Evolutionary conservation across 2,888 invertebrate species (phyloP).

Genomic region (Daptonema setosum): DNA sequence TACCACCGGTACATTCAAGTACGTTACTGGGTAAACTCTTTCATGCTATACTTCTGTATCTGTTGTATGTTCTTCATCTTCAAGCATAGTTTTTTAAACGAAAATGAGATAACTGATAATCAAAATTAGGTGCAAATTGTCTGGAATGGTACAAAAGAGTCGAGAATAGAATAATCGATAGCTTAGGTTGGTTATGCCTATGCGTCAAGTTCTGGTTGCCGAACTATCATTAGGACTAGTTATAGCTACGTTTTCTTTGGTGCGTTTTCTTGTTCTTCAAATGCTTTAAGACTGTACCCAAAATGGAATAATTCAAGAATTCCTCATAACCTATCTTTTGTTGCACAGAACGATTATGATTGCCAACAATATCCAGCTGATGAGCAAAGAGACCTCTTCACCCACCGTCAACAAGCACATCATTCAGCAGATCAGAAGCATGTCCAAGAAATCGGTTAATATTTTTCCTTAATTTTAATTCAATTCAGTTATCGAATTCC

Average conservation of each 20-base stretch:
- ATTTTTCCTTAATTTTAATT: too few relatives aligned
- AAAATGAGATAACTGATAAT: too few relatives aligned
- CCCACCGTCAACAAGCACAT: conserved; percentile 56
- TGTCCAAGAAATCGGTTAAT: conserved; percentile 37
- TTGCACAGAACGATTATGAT: conserved; percentile 63
- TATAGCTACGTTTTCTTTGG: not conserved
- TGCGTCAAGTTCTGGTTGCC: too few relatives aligned
- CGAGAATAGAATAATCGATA: too few relatives aligned
- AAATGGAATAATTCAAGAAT: too few relatives aligned
- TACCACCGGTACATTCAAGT: conserved; percentile 58
- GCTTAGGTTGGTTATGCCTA: too few relatives aligned
- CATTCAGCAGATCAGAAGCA: conserved; percentile 61
- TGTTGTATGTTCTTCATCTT: not conserved
- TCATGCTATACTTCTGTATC: not conserved
- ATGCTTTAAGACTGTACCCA: too few relatives aligned
- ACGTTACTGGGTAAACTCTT: not conserved
- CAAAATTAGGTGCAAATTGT: too few relatives aligned
- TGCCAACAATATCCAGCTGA: conserved; percentile 67
- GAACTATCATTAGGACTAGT: too few relatives aligned
- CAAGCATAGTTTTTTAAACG: not conserved
- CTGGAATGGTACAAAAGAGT: too few relatives aligned
- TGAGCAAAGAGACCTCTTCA: conserved; percentile 55
- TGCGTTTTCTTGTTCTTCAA: not conserved
- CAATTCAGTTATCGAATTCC: too few relatives aligned
- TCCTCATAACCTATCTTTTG: not conserved